Evolutionary conservation across 2,113 vertebrate species (phyloP).

Genomic region (Eudorcas thomsonii): DNA sequence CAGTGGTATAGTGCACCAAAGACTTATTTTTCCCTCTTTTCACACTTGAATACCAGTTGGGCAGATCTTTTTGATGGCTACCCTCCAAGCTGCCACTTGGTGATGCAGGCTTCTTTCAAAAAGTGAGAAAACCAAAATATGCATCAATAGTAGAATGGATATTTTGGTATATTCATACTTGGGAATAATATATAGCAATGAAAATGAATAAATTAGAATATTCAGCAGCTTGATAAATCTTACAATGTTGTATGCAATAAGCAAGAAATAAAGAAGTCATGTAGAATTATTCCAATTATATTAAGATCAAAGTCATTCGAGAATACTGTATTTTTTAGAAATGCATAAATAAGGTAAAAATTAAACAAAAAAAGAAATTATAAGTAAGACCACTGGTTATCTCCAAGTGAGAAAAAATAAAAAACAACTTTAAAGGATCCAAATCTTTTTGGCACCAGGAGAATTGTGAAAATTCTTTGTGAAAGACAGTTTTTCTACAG

Average conservation of each 20-base stretch:
- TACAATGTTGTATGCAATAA: not conserved
- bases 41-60: not conserved
- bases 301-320: not conserved
- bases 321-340: not conserved
- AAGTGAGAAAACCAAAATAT: not conserved
- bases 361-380: not conserved
- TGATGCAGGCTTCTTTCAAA: not conserved
- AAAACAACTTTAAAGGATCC: not conserved
- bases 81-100: not conserved
- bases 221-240: not conserved
- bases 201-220: constrained; percentile 3
- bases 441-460: not conserved
- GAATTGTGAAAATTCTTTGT: not conserved
- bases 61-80: not conserved
- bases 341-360: not conserved
- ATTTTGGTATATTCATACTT: not conserved
- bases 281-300: not conserved
- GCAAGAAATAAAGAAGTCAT: not conserved
- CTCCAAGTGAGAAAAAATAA: not conserved
- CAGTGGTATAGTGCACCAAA: not conserved
- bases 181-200: not conserved
- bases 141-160: not conserved
- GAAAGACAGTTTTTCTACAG: not conserved
- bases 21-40: not conserved
- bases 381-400: not conserved